Evolutionary conservation across 2,113 vertebrate genomes (phyloP).

Genomic region (Rattus rattus): DNA sequence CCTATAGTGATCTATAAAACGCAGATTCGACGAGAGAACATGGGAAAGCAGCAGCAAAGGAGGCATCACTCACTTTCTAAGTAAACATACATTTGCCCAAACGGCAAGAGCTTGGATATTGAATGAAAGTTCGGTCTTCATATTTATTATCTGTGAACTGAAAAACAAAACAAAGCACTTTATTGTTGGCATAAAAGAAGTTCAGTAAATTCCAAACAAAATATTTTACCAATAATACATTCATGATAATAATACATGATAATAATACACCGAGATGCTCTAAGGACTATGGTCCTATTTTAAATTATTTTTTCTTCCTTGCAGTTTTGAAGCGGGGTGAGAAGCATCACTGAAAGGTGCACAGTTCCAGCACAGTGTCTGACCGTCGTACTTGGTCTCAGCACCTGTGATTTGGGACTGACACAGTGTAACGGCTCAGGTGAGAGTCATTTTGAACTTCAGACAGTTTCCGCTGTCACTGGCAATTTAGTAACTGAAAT

Average conservation of each 20-base stretch:
- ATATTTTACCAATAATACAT: constrained; percentile 21
- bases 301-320: constrained; percentile 47
- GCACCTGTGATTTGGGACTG: neutral
- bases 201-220: constrained; percentile 52
- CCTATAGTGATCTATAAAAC: constrained; percentile 20
- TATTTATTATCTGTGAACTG: constrained; percentile 87
- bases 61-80: constrained; percentile 83
- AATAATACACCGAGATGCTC: constrained; percentile 28
- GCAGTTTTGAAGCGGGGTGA: neutral
- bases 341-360: constrained; percentile 33
- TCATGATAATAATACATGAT: neutral
- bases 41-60: neutral
- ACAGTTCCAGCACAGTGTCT: constrained; percentile 28
- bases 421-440: neutral
- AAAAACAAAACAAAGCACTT: constrained; percentile 62
- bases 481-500: constrained; percentile 3
- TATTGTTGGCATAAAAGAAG: constrained; percentile 51
- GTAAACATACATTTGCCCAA: constrained; percentile 80
- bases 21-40: constrained; percentile 17
- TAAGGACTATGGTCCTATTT: constrained; percentile 5
- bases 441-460: constrained; percentile 35
- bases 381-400: neutral
- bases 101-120: constrained; percentile 84
- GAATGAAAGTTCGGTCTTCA: constrained; percentile 86
- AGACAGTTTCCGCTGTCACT: constrained; percentile 75